Conservation (phyloP, 2,888 invertebrate genomes). For the Elysia crispata region DNA sequence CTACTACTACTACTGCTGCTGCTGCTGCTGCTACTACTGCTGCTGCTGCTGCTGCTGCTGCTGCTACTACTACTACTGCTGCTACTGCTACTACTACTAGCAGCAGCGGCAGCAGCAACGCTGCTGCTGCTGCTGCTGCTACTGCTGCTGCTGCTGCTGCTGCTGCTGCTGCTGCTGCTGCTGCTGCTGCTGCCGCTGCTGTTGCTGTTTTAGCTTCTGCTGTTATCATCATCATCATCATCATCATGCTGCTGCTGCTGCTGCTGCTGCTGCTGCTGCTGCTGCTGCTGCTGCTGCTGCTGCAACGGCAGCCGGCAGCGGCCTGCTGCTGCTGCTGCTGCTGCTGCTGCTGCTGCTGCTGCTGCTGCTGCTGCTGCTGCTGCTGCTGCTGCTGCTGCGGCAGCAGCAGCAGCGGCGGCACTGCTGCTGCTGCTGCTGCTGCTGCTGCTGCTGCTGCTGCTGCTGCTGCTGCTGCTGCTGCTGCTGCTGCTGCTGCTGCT, state of each 20-base stretch:
- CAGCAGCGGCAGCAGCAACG: not conserved
- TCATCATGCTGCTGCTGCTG: too few species aligned
- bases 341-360: constrained; percentile 5
- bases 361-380: not conserved
- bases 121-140: constrained; percentile 25
- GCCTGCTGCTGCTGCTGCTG: constrained; percentile 4
- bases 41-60: constrained; percentile 12
- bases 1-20: too few species aligned
- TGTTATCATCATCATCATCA: too few species aligned
- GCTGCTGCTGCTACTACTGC: too few species aligned
- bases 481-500: constrained; percentile 1
- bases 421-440: constrained; percentile 20
- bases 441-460: constrained; percentile 14
- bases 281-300: constrained; percentile 17
- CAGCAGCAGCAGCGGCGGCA: too few species aligned
- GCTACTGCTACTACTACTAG: not conserved
- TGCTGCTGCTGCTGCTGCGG: too few species aligned
- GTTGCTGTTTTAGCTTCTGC: not conserved
- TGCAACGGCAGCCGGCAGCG: not conserved
- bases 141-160: constrained; percentile 18
- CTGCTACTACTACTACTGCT: constrained; percentile 11
- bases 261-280: constrained; percentile 12
- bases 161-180: constrained; percentile 4
- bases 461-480: constrained; percentile 15
- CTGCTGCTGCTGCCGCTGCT: constrained; percentile 6